Base-by-base conservation (phyloP, 2,797 vertebrate species). In the Catharus ustulatus region DNA sequence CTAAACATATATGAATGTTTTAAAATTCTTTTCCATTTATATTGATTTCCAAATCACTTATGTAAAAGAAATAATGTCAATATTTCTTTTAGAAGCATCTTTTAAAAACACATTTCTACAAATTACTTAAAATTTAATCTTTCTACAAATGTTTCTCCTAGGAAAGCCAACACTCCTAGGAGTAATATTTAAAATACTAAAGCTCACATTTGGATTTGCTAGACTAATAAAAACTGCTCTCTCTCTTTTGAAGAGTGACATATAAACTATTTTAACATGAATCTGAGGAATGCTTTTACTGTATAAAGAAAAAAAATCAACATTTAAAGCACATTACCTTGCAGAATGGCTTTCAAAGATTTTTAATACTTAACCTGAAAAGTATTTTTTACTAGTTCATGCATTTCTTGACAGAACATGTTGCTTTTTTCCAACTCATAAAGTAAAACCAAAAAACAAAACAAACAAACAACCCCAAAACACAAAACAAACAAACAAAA, bases 121-220 rank as follows among this genome's bases (percentile, higher is more conserved):
- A 95, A 92, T 91, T 72, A 63, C 27, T 86, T 87, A 82, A 89
- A 54, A 95, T 78, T 87, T 83, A 92, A 82, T 80, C 63, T 63
- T 91, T 51, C 36, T 94, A 66, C 42, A 92, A 91, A 90, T 87
- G 84, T 89, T 94, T 87, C 95, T 93, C 24, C 90, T 85, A 95
- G 74, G 68, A 95, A 96, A 82, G 93, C 51, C 78, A 76, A 93
- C 61, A 78, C 95, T 89, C 38, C 27, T 93, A 96, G 75, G 29
- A 94, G 87, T 45, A 95, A 92, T 94, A 94, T 92, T 96, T 95
- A 96, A 87, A 94, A 92, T 77, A 74, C 42, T 94, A 93, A 96
- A 87, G n/a, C 64, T 62, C 78, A 96, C 63, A 94, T 71, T 94
- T 94, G 78, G 83, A 83, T 89, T 91, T 93, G 77, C 52, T 62